phyloP scores from a whole-genome alignment of 2,797 vertebrate species.

The Rhynchonycteris naso region DNA sequence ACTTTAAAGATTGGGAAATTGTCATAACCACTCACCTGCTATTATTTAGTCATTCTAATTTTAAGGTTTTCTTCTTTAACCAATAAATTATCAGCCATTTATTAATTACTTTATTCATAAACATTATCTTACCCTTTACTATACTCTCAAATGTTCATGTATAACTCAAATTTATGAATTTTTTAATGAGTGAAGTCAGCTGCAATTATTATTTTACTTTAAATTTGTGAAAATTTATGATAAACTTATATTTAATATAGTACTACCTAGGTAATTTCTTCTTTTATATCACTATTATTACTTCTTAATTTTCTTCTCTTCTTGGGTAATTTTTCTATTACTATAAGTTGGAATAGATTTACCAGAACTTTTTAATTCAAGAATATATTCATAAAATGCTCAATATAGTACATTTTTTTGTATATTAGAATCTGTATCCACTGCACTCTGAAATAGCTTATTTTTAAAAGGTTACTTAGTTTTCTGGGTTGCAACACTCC shows the following conservation, averaged over 20 bases:
- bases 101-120: neutral
- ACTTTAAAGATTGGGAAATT: neutral
- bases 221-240: neutral
- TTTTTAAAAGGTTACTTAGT: neutral
- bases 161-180: neutral
- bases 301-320: neutral
- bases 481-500: neutral
- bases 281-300: neutral
- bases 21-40: neutral
- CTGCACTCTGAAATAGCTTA: neutral
- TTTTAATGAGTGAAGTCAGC: neutral
- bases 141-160: neutral
- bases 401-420: neutral
- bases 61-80: neutral
- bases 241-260: neutral
- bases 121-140: neutral
- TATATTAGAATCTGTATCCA: neutral
- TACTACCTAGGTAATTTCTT: neutral
- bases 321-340: neutral
- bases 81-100: neutral
- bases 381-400: neutral
- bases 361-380: neutral
- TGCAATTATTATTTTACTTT: neutral
- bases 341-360: neutral
- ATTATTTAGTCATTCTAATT: neutral